Evolutionary conservation across 2,888 invertebrate species (phyloP).

Genomic region (Scaptomyza parva): DNA sequence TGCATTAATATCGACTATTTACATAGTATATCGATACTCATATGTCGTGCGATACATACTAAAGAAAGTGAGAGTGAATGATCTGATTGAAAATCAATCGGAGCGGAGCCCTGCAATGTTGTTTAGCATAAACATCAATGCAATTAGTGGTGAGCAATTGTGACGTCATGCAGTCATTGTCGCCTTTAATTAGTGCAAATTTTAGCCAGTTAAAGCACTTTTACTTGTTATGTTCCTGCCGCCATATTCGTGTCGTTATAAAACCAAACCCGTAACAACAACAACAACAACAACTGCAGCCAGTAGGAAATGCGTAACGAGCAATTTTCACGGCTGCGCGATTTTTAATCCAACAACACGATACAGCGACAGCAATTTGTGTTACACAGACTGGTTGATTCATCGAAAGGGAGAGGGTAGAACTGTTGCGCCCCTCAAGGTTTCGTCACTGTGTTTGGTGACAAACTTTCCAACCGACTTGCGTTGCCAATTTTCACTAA

Average conservation of each 20-base stretch:
- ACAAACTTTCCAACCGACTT: conserved; percentile 77
- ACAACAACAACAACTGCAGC: conserved; percentile 2
- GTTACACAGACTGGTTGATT: neutral
- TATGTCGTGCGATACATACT: neutral
- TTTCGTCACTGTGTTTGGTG: conserved; percentile 45
- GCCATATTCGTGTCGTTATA: conserved; percentile 21
- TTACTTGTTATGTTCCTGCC: neutral
- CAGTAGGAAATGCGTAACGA: conserved; percentile 59
- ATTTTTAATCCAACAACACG: conserved; percentile 79
- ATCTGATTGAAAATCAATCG: neutral
- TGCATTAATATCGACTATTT: neutral
- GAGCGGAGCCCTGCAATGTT: neutral
- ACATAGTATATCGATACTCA: conserved; percentile 5
- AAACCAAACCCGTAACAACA: conserved; percentile 28
- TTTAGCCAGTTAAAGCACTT: conserved; percentile 33
- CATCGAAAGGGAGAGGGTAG: too few species aligned
- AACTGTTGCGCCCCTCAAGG: neutral
- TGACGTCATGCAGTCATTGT: conserved; percentile 11
- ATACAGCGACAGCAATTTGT: conserved; percentile 35
- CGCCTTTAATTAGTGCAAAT: conserved; percentile 31
- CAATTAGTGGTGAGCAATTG: conserved; percentile 1
- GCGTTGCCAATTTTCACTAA: conserved; percentile 77
- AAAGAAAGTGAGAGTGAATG: neutral
- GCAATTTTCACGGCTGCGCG: conserved; percentile 75
- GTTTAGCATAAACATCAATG: neutral